Base-by-base conservation (phyloP, 2,113 vertebrate genomes). In the Gorsachius goisagi region DNA sequence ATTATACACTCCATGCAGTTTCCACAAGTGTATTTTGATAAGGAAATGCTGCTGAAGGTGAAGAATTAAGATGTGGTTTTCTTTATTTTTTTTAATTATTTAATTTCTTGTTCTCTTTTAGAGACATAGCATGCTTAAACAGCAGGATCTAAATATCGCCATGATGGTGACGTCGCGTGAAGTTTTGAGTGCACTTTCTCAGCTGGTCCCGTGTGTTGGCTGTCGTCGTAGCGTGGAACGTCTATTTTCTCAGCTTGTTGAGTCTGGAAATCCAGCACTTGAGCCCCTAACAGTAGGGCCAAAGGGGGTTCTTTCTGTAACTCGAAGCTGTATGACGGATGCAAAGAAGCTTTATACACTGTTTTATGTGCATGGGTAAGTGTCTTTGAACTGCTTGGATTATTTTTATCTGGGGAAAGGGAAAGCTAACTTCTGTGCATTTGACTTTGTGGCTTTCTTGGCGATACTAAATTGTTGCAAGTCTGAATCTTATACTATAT, bases 291-390 rank as follows among this genome's bases (percentile, higher is more conserved):
- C 98, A 6, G 98, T 99, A 87, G 99, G 99, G 93, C 98, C 99
- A 12, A 99, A 98, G 33, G 99, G 99, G 56, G 98, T 99, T 93
- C 98, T 99, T 17, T 99, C 99, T 22, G 98, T 99, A 79, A 99
- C 98, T 90, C 98, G 99, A 76, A 97, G 98, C 87, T 99, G 99
- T 94, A 98, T 99, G 98, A 98, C 98, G 80, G 99, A 99, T 94
- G 98, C 98, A 55, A 99, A 98, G 96, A 99, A 99, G 89, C 98
- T 99, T 75, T 99, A 99, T 97, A 98, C 98, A 0, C 99, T 99
- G 83, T 99, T 99, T 96, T 99, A 99, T 44, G 97, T 99, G 92
- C 99, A 99, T 9, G 99, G 99, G 99, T 99, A 97, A 98, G 99
- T 89, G 24, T 4, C 11, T 30, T 32, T 9, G 2, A 23, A 28